A percentile compares a stretch with the other conserved stretches of the same genome.
These are phyloP conservation scores for Dicrostonyx torquatus DNA, from an alignment of 2,797 vertebrate species.

Conservation along the genomic window DNA sequence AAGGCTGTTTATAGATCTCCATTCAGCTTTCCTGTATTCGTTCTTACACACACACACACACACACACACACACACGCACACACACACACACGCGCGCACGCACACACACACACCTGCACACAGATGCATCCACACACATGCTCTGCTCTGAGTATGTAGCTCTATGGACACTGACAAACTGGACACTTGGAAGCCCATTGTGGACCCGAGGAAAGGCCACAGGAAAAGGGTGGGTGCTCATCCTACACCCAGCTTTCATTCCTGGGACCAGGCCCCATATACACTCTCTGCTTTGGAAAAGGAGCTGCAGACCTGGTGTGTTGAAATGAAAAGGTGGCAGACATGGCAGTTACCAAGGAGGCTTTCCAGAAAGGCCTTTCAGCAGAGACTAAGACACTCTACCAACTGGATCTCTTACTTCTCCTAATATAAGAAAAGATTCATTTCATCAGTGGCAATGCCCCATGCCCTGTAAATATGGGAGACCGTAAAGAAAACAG, in stretches of 20 bases:
- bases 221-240: not conserved
- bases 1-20: not conserved
- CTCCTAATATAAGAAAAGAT: not conserved
- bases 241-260: not conserved
- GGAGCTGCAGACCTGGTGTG: not conserved
- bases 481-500: not conserved
- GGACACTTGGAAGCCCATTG: not conserved
- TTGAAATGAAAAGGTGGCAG: not conserved
- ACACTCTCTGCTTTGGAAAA: not conserved
- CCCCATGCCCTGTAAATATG: not conserved
- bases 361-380: not conserved
- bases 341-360: not conserved
- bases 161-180: not conserved
- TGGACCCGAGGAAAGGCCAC: not conserved
- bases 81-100: rapidly evolving
- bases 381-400: not conserved
- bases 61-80: rapidly evolving
- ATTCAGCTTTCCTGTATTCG: not conserved
- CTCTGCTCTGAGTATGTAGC: not conserved
- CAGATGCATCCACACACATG: not conserved
- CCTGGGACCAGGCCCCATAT: not conserved
- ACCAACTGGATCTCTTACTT: not conserved
- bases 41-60: too few relatives aligned
- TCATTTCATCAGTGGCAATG: not conserved
- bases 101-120: not conserved